Evolutionary conservation across 2,797 vertebrate species (phyloP), one percentile per base, ranked within the genome.

Genomic region (Aldrovandia affinis): DNA sequence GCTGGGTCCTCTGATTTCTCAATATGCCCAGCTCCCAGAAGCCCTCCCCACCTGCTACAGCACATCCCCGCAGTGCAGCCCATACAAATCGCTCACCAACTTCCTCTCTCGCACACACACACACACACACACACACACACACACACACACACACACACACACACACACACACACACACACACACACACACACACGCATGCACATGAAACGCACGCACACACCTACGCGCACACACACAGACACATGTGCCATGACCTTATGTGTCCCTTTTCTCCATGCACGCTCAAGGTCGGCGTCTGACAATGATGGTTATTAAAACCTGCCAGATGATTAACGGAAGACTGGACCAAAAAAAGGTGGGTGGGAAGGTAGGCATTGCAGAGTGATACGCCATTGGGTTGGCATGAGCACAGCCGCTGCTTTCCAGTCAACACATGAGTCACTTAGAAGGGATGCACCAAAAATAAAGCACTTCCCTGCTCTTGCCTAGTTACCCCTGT

Each of bases 1-100:
- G 95, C 94, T 95, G 89, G 93, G 94, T 93, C 91, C 93, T 92
- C 92, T 95, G 93, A 94, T 91, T 90, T 95, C 93, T 93, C 96
- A 96, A 96, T 96, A 95, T 95, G 91, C 92, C 93, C 93, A 95
- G 94, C 94, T 96, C 96, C 96, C 95, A 91, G 95, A 96, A 96
- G 96, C 94, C 94, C 96, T 95, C 92, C 92, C 93, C 96, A 96
- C 95, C 95, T 96, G 95, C 94, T 95, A 92, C 92, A 94, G 92
- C 88, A 89, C 95, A 96, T 95, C 94, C 73, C 36, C 95, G 95
- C 94, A 95, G 96, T 96, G 95, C 89, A 94, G 93, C 90, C 93
- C 88, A 5, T 75, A 20, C 8, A 25, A 1, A 75, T 75, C 36
- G 92, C 89, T 95, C 96, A 96, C 94, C 90, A 93, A 93, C 90